Evolutionary conservation across 2,888 invertebrate genomes (phyloP).

Genomic region (Lysandra coridon): DNA sequence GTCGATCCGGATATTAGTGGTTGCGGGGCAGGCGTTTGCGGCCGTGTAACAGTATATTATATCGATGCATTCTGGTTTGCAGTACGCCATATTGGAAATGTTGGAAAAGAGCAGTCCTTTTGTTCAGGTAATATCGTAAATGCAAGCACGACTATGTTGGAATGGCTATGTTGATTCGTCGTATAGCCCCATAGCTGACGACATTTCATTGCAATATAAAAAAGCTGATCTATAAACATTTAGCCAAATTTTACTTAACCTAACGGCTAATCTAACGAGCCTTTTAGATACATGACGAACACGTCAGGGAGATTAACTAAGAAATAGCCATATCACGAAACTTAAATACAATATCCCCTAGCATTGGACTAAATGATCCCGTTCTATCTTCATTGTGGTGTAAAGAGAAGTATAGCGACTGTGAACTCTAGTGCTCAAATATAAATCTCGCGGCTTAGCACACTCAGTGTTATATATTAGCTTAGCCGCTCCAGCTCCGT

Average conservation of each 20-base stretch:
- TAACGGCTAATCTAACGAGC: too few relatives aligned
- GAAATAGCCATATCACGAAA: background rate
- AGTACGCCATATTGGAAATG: slow-evolving; percentile 9
- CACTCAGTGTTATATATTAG: slow-evolving; percentile 26
- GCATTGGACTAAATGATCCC: background rate
- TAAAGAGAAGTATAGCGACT: background rate
- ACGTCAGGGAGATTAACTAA: too few relatives aligned
- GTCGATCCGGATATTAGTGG: slow-evolving; percentile 1
- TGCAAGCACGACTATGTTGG: background rate
- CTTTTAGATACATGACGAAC: too few relatives aligned
- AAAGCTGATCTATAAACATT: too few relatives aligned
- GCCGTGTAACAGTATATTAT: slow-evolving; percentile 30
- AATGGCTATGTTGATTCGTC: background rate
- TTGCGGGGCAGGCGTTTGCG: slow-evolving; percentile 17
- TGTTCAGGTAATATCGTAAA: background rate
- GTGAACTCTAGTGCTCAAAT: slow-evolving; percentile 13
- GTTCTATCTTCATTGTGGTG: slow-evolving; percentile 4
- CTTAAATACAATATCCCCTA: background rate
- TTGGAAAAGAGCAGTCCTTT: slow-evolving; percentile 14
- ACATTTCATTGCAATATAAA: background rate
- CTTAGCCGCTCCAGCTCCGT: background rate
- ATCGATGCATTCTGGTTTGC: slow-evolving; percentile 26
- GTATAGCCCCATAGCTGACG: background rate
- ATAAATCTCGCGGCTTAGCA: slow-evolving; percentile 21
- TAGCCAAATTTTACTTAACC: too few relatives aligned